Evolutionary conservation across 2,888 invertebrate genomes (phyloP).

Genomic region (Masnerella sp.): DNA sequence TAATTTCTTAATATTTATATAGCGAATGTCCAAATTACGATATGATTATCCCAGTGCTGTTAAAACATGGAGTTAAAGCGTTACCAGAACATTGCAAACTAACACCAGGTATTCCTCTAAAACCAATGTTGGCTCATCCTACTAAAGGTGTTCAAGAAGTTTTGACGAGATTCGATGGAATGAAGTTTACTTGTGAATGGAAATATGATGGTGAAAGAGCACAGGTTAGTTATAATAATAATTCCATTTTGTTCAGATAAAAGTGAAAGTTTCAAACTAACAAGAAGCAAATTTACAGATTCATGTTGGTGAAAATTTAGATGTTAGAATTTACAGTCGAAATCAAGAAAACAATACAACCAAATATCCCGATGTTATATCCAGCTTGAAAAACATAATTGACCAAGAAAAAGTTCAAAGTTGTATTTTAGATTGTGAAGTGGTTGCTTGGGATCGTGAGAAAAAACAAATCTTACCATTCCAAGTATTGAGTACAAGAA

Average conservation of each 20-base stretch:
- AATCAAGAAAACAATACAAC: constrained; percentile 96
- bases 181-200: constrained; percentile 98
- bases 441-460: constrained; percentile 96
- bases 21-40: constrained; percentile 98
- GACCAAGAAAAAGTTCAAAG: constrained; percentile 81
- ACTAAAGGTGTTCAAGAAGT: constrained; percentile 96
- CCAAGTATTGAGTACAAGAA: constrained; percentile 96
- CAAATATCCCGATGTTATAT: constrained; percentile 97
- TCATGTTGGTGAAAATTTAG: constrained; percentile 84
- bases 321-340: constrained; percentile 92
- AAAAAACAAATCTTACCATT: constrained; percentile 95
- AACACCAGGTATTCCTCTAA: constrained; percentile 94
- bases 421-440: constrained; percentile 97
- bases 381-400: constrained; percentile 82
- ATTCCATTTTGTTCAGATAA: too few species aligned
- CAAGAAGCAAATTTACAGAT: constrained; percentile 84
- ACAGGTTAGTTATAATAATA: constrained; percentile 84
- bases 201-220: constrained; percentile 99
- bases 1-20: constrained; percentile 61
- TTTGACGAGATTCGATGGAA: constrained; percentile 86
- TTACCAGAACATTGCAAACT: constrained; percentile 90
- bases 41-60: constrained; percentile 86
- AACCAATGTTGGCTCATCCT: constrained; percentile 99
- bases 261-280: too few species aligned
- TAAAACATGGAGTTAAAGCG: constrained; percentile 86